These are phyloP conservation scores for Parascotia fuliginaria DNA, from an alignment of 2,888 invertebrate species.

Conservation along the genomic window DNA sequence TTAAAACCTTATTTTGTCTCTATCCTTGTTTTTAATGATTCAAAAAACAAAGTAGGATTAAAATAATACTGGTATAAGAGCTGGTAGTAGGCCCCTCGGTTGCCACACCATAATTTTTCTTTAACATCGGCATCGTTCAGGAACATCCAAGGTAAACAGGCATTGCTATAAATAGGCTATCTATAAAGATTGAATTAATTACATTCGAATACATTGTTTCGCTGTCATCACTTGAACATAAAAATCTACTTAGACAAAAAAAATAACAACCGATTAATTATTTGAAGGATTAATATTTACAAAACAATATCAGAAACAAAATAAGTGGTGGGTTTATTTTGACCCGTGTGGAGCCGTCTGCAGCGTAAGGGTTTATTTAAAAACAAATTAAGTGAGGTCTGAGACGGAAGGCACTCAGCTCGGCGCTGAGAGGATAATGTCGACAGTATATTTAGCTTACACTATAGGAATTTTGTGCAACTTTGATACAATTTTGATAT, in stretches of 20 bases:
- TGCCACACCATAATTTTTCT: too few species aligned
- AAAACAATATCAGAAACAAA: constrained; percentile 23
- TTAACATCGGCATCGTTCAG: too few species aligned
- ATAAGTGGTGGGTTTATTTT: constrained; percentile 14
- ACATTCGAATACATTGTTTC: too few species aligned
- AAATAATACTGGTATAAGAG: too few species aligned
- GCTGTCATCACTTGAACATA: not conserved
- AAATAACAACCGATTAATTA: constrained; percentile 11
- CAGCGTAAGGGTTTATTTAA: constrained; percentile 69
- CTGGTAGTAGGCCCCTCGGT: too few species aligned
- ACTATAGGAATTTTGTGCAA: not conserved
- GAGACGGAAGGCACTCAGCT: constrained; percentile 67
- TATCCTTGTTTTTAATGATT: too few species aligned
- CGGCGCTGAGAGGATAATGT: constrained; percentile 53
- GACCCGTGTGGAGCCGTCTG: constrained; percentile 21
- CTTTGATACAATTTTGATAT: too few species aligned
- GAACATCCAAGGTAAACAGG: too few species aligned
- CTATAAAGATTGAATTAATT: too few species aligned
- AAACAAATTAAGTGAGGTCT: constrained; percentile 74
- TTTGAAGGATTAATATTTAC: constrained; percentile 23
- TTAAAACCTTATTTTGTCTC: too few species aligned
- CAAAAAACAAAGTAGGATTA: too few species aligned
- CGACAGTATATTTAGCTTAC: constrained; percentile 42
- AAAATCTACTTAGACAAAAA: not conserved
- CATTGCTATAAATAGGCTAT: too few species aligned